A percentile compares a stretch with the other conserved stretches of the same genome.
phyloP scores from a whole-genome alignment of 2,113 vertebrate genomes.

The Halcyon senegalensis region DNA sequence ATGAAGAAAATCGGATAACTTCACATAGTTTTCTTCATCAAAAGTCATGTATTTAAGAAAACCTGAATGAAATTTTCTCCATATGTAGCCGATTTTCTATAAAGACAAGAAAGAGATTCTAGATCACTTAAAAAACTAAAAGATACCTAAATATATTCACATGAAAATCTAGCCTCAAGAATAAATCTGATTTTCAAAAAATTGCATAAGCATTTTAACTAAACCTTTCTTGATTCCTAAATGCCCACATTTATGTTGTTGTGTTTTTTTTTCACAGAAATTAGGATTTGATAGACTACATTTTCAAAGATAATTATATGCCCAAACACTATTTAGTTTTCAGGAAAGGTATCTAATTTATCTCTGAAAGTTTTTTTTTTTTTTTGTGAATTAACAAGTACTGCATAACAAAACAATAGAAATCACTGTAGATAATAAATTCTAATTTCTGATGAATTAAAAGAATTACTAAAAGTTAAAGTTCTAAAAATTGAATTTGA shows the following conservation, averaged over 20 bases:
- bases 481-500: not conserved
- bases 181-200: not conserved
- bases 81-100: not conserved
- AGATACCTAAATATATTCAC: not conserved
- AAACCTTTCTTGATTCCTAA: not conserved
- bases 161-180: not conserved
- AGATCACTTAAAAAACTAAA: not conserved
- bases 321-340: not conserved
- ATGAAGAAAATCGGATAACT: not conserved
- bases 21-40: not conserved
- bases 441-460: not conserved
- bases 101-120: not conserved
- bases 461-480: not conserved
- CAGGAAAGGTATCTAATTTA: not conserved
- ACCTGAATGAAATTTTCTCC: not conserved
- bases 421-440: not conserved
- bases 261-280: not conserved
- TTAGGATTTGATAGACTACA: not conserved
- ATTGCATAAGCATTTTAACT: not conserved
- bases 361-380: not conserved
- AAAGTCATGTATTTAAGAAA: not conserved
- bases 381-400: not conserved
- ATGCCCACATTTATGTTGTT: rapidly evolving
- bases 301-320: not conserved
- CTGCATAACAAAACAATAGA: not conserved